phyloP scores from a whole-genome alignment of 2,113 vertebrate genomes.

The Gracilinanus agilis region DNA sequence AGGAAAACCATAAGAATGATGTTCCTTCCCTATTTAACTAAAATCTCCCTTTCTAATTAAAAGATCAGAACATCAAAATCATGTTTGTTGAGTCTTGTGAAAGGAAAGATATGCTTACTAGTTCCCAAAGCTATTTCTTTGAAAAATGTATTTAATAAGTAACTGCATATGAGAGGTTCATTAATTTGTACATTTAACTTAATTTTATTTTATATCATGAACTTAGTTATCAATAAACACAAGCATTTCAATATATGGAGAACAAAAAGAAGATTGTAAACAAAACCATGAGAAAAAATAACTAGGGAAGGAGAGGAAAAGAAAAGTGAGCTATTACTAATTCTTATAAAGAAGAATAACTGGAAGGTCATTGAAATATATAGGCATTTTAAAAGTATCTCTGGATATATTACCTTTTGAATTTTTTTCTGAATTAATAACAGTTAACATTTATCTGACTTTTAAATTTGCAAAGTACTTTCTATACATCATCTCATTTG shows the following conservation, averaged over 20 bases:
- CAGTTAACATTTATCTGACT: background rate
- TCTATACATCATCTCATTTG: background rate
- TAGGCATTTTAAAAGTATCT: background rate
- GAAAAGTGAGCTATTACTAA: background rate
- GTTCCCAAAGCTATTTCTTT: background rate
- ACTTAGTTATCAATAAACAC: background rate
- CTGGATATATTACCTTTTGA: background rate
- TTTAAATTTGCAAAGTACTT: background rate
- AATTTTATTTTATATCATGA: background rate
- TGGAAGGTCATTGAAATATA: too few relatives aligned
- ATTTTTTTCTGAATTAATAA: background rate
- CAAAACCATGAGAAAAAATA: background rate
- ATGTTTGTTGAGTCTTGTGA: background rate
- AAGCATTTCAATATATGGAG: background rate
- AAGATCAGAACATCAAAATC: background rate
- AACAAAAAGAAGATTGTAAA: background rate
- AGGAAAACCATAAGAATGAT: background rate
- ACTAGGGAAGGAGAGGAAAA: background rate
- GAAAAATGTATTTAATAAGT: background rate
- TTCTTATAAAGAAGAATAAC: too few relatives aligned
- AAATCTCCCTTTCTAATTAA: background rate
- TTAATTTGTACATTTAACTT: background rate
- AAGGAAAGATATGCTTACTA: background rate
- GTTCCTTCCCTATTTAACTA: background rate
- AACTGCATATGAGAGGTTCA: background rate